A percentile compares a stretch with the other conserved stretches of the same genome.
Conservation (phyloP, 2,888 invertebrate genomes). For the Ichneumoninae sp. region DNA sequence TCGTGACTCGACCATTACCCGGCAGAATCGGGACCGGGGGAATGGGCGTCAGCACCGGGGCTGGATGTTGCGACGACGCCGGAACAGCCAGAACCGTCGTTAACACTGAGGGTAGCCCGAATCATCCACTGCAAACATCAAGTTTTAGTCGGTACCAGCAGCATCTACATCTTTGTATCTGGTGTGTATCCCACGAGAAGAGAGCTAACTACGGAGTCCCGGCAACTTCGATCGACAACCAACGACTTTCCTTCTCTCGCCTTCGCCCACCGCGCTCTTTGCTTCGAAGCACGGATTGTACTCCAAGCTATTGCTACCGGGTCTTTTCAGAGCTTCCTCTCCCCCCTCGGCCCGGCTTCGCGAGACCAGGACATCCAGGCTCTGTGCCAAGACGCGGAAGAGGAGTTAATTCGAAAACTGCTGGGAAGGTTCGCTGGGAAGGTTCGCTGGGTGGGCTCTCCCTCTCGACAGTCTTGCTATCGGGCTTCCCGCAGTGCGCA, state of each 20-base stretch:
- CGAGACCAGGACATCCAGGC: slow-evolving; percentile 63
- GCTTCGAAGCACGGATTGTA: slow-evolving; percentile 46
- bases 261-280: slow-evolving; percentile 13
- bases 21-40: slow-evolving; percentile 15
- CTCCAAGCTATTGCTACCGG: slow-evolving; percentile 46
- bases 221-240: slow-evolving; percentile 34
- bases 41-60: slow-evolving; percentile 4
- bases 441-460: slow-evolving; percentile 59
- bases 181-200: not conserved
- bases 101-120: slow-evolving; percentile 13
- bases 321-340: slow-evolving; percentile 44
- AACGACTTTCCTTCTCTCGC: slow-evolving; percentile 22
- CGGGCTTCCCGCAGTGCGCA: slow-evolving; percentile 49
- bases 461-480: slow-evolving; percentile 47
- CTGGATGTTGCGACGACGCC: slow-evolving; percentile 16
- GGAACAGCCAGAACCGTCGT: slow-evolving; percentile 4
- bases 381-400: slow-evolving; percentile 72
- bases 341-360: slow-evolving; percentile 16
- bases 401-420: slow-evolving; percentile 79
- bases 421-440: slow-evolving; percentile 65
- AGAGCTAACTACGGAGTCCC: slow-evolving; percentile 18
- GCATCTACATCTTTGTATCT: slow-evolving; percentile 13
- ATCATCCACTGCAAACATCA: slow-evolving; percentile 25
- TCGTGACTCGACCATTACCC: slow-evolving; percentile 57
- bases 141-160: slow-evolving; percentile 19